Base-by-base conservation (phyloP, 2,797 vertebrate species). In the Sebastiscus albofasciatus region DNA sequence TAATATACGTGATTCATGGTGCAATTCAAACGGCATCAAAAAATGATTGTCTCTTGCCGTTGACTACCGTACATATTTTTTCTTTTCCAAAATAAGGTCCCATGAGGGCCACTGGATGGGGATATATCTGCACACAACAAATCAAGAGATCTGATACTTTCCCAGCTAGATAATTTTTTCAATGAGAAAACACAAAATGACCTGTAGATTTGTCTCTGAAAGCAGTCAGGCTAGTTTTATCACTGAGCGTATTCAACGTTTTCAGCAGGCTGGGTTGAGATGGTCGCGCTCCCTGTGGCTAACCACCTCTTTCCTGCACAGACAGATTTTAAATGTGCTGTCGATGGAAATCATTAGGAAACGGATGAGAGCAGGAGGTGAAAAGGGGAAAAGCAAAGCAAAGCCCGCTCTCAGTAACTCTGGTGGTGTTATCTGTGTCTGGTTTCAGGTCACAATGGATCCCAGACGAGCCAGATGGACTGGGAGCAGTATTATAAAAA, bases 401-500 rank as follows among this genome's bases (percentile, higher is more conserved):
- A 80, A 80, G 22, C 61, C 33, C 61, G 24, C 82, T 79, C 74
- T 87, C 82, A 20, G 81, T 92, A 84, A 92, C 76, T 83, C 66
- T 85, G 86, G 72, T 75, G 67, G 75, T 88, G 84, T 90, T 92
- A 87, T 92, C 75, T 90, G 82, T 79, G 85, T 95, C 91, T 95
- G 91, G 82, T 94, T 92, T 90, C 94, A 95, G 94, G 93, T 95
- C 95, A 93, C 92, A 95, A 91, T 87, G 92, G 94, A 93, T 92
- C 96, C 88, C 95, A 94, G 94, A 90, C 91, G 61, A 91, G 94
- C 80, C 96, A 93, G 92, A 95, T 96, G 95, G 93, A 96, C 93
- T 92, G 91, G 91, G 91, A 96, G 92, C 93, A 89, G 87, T 94
- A 93, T 95, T 95, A 75, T 87, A 95, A 96, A 88, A 95, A 96